Base-by-base conservation (phyloP, 2,797 vertebrate species). In the Propithecus perrieri region DNA sequence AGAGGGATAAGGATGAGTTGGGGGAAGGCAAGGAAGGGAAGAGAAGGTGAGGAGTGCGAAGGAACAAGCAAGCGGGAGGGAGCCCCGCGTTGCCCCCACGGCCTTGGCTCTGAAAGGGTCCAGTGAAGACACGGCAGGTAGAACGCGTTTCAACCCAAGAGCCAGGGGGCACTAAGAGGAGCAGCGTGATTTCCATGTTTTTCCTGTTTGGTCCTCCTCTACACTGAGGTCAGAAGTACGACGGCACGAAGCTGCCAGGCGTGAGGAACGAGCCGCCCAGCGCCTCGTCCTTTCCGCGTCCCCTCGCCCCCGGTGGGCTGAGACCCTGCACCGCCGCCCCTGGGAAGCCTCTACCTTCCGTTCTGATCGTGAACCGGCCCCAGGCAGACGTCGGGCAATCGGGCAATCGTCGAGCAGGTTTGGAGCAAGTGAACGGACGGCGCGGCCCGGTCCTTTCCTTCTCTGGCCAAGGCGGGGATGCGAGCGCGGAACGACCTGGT, bases 121-220 rank as follows among this genome's bases (percentile, higher is more conserved):
- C 74, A 94, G 94, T 94, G 96, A 97, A 98, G 96, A 53, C 22
- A n/a, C 48, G 38, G n/a, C 20, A 5, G 4, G 3, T 4, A 4
- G 9, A 18, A 69, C 81, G 33, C 22, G 0, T 59, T 43, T 79
- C 57, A 10, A 5, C 8, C 30, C 79, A 61, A 85, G 61, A 35
- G 3, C 41, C 71, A 9, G 55, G 48, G 53, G 33, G 75, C 43
- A 6, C 6, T 8, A 33, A 80, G 35, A 61, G 50, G 30, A 61
- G 11, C 46, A 5, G 15, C 12, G 35, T 50, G n/a, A 33, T 46
- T 85, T 65, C 26, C 9, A 4, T 12, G 33, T 55, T 10, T 55
- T 75, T 78, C 9, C 72, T 30, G 7, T 28, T 71, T 48, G 24
- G 38, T 26, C 4, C 46, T 48, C 53, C 41, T 78, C 20, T 20